A percentile compares a stretch with the other conserved stretches of the same genome.
Conservation (phyloP, 2,113 vertebrate genomes). For the Corydoras maculifer region DNA sequence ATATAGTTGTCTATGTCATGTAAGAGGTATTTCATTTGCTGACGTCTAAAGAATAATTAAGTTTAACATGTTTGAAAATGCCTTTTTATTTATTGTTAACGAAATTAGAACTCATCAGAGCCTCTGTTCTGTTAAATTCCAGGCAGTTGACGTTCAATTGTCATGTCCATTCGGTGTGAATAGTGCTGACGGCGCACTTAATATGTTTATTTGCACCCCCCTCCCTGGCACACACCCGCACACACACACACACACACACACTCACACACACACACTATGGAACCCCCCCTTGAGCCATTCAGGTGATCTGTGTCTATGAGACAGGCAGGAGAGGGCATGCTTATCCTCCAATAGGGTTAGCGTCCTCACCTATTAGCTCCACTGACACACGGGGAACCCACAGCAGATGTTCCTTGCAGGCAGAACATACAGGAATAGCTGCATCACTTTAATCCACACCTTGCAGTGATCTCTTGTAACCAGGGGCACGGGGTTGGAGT, state of each 20-base stretch:
- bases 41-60: too few species aligned
- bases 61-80: too few species aligned
- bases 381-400: conserved; percentile 4
- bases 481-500: conserved; percentile 7
- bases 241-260: conserved; percentile 38
- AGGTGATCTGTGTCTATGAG: conserved; percentile 72
- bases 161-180: too few species aligned
- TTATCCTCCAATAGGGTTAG: conserved; percentile 65
- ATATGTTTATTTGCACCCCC: conserved; percentile 5
- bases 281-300: conserved; percentile 62
- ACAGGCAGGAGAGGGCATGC: conserved; percentile 59
- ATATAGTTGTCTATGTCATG: too few species aligned
- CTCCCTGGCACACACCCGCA: conserved; percentile 1
- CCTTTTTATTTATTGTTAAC: too few species aligned
- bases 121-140: too few species aligned
- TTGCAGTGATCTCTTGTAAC: neutral
- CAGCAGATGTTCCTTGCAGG: conserved; percentile 55
- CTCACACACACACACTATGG: conserved; percentile 33
- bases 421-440: conserved; percentile 64
- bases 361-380: conserved; percentile 68
- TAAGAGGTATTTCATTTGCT: too few species aligned
- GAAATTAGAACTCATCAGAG: too few species aligned
- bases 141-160: too few species aligned
- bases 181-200: too few species aligned
- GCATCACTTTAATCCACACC: conserved; percentile 49